Conservation (phyloP, 2,113 vertebrate species). For the Neolamprologus hecqui region DNA sequence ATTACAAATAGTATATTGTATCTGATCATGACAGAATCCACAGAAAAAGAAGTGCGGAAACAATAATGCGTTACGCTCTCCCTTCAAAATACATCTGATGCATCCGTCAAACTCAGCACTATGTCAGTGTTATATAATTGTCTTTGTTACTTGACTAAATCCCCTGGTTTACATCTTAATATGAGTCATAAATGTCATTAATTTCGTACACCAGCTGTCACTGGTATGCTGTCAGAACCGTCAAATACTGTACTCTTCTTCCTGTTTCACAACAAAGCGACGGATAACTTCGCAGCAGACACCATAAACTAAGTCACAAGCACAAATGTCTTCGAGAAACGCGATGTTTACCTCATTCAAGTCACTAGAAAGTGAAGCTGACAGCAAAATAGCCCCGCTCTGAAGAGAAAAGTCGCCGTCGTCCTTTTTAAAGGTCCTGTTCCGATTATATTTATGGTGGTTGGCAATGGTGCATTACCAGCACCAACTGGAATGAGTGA, state of each 20-base stretch:
- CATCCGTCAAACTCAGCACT: not conserved
- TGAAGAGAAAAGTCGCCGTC: not conserved
- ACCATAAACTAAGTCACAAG: not conserved
- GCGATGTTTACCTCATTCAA: constrained; percentile 48
- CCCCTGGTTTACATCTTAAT: not conserved
- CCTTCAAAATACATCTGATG: not conserved
- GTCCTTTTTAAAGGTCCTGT: constrained; percentile 45
- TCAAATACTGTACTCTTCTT: not conserved
- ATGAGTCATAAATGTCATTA: not conserved
- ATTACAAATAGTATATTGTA: not conserved
- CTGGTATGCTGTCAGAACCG: not conserved
- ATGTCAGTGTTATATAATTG: not conserved
- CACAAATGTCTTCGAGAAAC: not conserved
- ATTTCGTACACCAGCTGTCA: not conserved
- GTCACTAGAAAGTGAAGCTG: constrained; percentile 25
- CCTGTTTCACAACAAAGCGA: not conserved
- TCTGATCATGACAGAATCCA: not conserved
- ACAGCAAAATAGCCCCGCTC: not conserved
- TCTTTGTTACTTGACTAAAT: not conserved
- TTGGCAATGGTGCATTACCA: not conserved
- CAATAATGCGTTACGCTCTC: not conserved
- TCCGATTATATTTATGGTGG: not conserved
- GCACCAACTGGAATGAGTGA: not conserved
- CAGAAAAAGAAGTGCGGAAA: not conserved
- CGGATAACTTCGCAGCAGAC: not conserved